Conservation (phyloP, 2,797 vertebrate genomes). For the Trachops cirrhosus region DNA sequence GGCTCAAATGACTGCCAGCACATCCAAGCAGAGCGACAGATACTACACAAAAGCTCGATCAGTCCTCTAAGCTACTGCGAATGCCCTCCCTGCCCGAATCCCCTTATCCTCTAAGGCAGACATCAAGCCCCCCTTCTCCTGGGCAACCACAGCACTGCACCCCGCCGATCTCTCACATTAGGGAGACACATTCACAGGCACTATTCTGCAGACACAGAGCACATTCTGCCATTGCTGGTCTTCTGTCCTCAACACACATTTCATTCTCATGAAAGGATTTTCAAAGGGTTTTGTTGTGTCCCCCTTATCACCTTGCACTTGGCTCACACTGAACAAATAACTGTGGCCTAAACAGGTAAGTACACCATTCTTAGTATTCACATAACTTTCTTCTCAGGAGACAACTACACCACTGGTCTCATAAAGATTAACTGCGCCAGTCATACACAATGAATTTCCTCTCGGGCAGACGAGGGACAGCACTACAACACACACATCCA, state of each 20-base stretch:
- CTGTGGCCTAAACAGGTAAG: neutral
- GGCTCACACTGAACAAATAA: neutral
- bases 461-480: neutral
- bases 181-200: neutral
- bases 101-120: slow-evolving; percentile 18
- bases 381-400: neutral
- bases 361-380: neutral
- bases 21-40: neutral
- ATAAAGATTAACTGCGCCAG: neutral
- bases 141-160: neutral
- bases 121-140: neutral
- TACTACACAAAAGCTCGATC: neutral
- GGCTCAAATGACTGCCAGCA: neutral
- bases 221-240: neutral
- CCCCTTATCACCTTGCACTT: neutral
- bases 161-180: neutral
- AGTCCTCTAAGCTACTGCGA: slow-evolving; percentile 34
- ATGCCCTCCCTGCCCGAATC: neutral
- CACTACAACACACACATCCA: neutral
- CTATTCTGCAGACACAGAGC: neutral
- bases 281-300: neutral
- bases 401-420: neutral
- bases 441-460: neutral
- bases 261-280: neutral
- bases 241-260: neutral